Evolutionary conservation across 2,888 invertebrate species (phyloP), one percentile per base, ranked within the genome.

Genomic region (Mythimna vitellina): DNA sequence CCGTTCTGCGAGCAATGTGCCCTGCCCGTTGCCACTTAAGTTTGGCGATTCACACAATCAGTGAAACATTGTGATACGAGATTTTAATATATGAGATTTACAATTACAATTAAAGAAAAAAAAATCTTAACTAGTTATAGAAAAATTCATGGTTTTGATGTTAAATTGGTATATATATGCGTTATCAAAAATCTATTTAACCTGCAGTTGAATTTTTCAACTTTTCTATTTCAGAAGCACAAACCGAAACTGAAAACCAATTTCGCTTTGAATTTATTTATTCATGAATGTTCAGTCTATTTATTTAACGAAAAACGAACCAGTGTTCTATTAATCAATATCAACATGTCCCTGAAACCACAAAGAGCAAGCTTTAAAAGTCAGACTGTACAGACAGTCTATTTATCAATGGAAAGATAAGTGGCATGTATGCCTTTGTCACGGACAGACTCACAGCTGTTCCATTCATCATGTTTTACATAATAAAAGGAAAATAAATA

Each of bases 381-480:
- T 42, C 60, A 78, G 38, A 51, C 5, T 22, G 17, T 38, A 64
- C 32, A 77, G 38, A 77, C 49, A 74, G 51, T 6, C 22, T 75
- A 75, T 75, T 60, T 78, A 78, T 71, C 64, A 56, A 64, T 60
- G 64, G 38, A 64, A 76, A 51, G 56, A 64, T 49, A 64, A 32
- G 64, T 64, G 64, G 5, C 32, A 25, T 60, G n/a, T 54, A 56
- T 62, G 63, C 49, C 49, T 65, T 78, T 74, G 68, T 74, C 65
- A 20, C 57, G 10, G n/a, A 14, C 42, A n/a, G 32, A 20, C 49
- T 17, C 35, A 56, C 54, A 73, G 65, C 78, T 78, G 73, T 67
- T 68, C 54, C 22, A 73, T 73, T 77, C 58, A 72, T 78, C 57
- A 51, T 60, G 63, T 58, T 73, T 49, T 65, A 78, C 64, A 53